phyloP scores from a whole-genome alignment of 2,888 invertebrate genomes.

The Drosophila percnosoma region DNA sequence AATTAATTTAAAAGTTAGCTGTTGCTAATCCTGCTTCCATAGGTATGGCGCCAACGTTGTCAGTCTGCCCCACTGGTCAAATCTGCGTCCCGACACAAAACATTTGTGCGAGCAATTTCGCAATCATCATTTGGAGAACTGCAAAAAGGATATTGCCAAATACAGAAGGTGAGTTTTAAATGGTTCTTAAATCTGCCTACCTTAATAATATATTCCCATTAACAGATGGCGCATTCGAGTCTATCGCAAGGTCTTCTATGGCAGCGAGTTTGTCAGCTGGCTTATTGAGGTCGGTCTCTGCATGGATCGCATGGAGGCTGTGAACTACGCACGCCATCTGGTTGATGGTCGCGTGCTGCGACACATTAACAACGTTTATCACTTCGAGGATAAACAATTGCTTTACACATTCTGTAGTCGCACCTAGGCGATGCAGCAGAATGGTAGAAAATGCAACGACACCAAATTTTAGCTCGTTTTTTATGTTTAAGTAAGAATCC shows the following conservation, averaged over 20 bases:
- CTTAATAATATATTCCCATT: neutral
- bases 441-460: slow-evolving; percentile 46
- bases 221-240: slow-evolving; percentile 91
- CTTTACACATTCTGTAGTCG: slow-evolving; percentile 91
- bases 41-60: slow-evolving; percentile 90
- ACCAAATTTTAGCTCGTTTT: slow-evolving; percentile 68
- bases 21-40: neutral
- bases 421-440: slow-evolving; percentile 60
- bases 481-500: slow-evolving; percentile 35
- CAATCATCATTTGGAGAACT: slow-evolving; percentile 93
- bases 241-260: slow-evolving; percentile 93
- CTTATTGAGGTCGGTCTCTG: slow-evolving; percentile 92
- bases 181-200: fast-evolving
- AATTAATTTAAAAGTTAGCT: fast-evolving
- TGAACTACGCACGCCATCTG: slow-evolving; percentile 92
- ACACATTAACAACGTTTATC: slow-evolving; percentile 93
- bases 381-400: slow-evolving; percentile 93
- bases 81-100: slow-evolving; percentile 91
- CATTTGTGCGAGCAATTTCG: slow-evolving; percentile 95
- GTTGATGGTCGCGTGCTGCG: slow-evolving; percentile 93
- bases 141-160: slow-evolving; percentile 91
- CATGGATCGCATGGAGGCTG: slow-evolving; percentile 91
- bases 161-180: slow-evolving; percentile 86
- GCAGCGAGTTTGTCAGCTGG: slow-evolving; percentile 94
- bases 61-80: slow-evolving; percentile 90